These are phyloP conservation scores for Coranthus polyacanthus DNA, from an alignment of 2,797 vertebrate genomes.

Conservation along the genomic window DNA sequence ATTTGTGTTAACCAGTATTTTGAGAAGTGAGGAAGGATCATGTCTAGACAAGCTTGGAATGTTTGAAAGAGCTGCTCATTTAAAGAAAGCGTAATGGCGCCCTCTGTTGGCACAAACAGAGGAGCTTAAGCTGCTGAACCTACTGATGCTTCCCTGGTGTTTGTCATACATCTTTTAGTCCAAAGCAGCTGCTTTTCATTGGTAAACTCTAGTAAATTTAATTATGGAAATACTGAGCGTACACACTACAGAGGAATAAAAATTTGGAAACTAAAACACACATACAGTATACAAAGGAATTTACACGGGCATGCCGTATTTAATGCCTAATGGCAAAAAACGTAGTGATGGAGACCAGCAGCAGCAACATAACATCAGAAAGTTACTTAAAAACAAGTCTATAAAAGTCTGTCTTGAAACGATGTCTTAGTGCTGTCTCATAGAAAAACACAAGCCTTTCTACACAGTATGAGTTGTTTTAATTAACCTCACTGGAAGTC, in stretches of 20 bases:
- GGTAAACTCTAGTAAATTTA: no score
- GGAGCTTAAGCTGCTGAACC: no score
- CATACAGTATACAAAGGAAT: not conserved
- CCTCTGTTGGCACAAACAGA: conserved; percentile 62
- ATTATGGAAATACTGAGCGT: no score
- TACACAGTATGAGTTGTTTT: no score
- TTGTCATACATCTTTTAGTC: not conserved
- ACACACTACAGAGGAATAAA: no score
- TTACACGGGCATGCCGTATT: not conserved
- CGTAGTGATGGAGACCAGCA: not conserved
- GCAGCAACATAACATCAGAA: conserved; percentile 1
- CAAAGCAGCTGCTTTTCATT: no score
- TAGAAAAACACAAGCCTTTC: no score
- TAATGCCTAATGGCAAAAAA: not conserved
- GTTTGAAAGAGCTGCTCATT: conserved; percentile 11
- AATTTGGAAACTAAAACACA: no score
- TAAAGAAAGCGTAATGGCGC: conserved; percentile 57
- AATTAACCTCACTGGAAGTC: no score
- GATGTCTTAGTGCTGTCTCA: not conserved
- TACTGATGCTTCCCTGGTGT: no score
- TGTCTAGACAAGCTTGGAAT: conserved; percentile 22
- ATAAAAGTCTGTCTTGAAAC: conserved; percentile 27
- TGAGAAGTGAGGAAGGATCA: not conserved
- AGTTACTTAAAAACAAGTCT: conserved; percentile 29
- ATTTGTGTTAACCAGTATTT: not conserved